Base-by-base conservation (phyloP, 2,797 vertebrate species). In the Poeciliopsis infans region DNA sequence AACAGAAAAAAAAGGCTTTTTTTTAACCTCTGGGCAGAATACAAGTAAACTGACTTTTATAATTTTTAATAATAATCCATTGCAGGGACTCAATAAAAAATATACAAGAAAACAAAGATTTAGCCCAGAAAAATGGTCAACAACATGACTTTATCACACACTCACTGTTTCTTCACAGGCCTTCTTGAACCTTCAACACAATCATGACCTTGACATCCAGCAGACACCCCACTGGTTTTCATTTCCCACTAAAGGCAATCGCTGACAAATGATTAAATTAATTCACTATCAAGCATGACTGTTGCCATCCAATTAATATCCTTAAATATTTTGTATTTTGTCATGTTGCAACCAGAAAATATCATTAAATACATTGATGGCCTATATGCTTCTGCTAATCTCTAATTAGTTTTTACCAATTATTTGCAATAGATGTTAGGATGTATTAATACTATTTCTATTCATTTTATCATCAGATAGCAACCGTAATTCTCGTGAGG, bases 21-120 rank as follows among this genome's bases (percentile, higher is more conserved):
- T 25, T 94, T 93, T 91, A 79, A 95, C 91, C 93, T 94, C 84
- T 69, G 93, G 95, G 95, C 87, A 77, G 80, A 88, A 86, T 69
- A 71, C 79, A 84, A 87, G 90, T 90, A 86, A 87, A 87, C 61
- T 39, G 71, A 77, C 39, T 49, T 69, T 75, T 80, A 88, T 72
- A 1, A 43, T 84, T 66, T 57, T n/a, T 55, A 28, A 28, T 57
- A 57, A 57, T 57, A 57, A 49, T 76, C 84, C 7, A 10, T 76
- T 76, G 51, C 57, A 74, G 76, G 71, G 45, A 83, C 61, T 73
- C 77, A 85, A 89, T 83, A 11, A 57, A 28, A 55, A 55, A 59
- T 79, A 75, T 61, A 83, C 66, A 85, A 89, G 83, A 71, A 86
- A 86, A 89, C 85, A 83, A 91, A 92, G 79, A 45, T 71, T 71